Conservation (phyloP, 2,888 invertebrate species). For the Heliconius ismenius region DNA sequence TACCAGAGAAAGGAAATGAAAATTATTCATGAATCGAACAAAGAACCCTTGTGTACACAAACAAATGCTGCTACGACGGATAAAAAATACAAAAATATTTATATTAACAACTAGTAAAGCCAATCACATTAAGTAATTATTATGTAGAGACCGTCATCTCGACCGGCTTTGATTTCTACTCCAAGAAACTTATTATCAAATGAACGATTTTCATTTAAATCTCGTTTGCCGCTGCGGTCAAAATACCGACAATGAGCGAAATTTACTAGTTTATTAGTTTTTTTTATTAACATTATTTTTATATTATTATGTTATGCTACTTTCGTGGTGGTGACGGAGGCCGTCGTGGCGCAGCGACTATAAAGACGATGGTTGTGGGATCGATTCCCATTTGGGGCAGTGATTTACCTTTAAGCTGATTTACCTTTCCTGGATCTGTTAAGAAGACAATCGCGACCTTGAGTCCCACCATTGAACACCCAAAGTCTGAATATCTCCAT, state of each 20-base stretch:
- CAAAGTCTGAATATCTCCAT: no score
- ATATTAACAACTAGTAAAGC: no score
- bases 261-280: conserved; percentile 1
- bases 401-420: no score
- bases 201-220: conserved; percentile 15
- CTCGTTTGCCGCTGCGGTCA: conserved; percentile 4
- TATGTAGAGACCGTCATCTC: conserved; percentile 3
- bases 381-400: no score
- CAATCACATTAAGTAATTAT: conserved; percentile 1
- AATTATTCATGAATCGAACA: no score
- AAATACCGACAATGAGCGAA: neutral
- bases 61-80: no score
- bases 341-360: neutral
- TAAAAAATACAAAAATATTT: no score
- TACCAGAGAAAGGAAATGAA: neutral
- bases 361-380: no score
- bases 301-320: neutral
- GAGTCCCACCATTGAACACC: no score
- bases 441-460: no score
- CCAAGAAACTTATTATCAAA: neutral
- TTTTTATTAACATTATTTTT: neutral
- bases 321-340: neutral
- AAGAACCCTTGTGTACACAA: no score
- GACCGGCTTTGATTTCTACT: conserved; percentile 22
- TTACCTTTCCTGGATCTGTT: no score